Base-by-base conservation (phyloP, 2,113 vertebrate genomes). In the Arizona elegans region DNA sequence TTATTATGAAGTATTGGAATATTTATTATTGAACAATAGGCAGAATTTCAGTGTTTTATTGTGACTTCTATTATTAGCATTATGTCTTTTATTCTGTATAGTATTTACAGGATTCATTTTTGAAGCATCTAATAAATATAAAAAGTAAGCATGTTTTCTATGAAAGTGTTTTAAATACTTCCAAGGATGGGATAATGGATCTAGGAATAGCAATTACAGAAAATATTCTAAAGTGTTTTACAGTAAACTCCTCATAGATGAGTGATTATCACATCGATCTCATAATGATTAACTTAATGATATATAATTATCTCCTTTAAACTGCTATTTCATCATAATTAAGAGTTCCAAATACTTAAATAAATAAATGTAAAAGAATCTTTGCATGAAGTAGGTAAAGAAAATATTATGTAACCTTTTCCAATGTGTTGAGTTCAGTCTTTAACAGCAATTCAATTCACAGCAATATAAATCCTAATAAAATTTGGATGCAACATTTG, bases 201-300 rank as follows among this genome's bases (percentile, higher is more conserved):
- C 3, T 29, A 89, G 38, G 17, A 90, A 90, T 33, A 53, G 70
- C 50, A 92, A 9, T 19, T 47, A 81, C n/a, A 92, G 6, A 3
- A 21, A 96, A 92, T 86, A 89, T 94, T 96, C 55, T 38, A 91
- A 95, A 94, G 53, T 92, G 38, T 88, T 96, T 92, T 95, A 92
- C 88, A 96, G 53, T 26, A 94, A 95, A 95, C 87, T 23, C 95
- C 65, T 93, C 93, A 65, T 91, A 88, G 23, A 94, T 95, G 58
- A 97, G 6, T 92, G 55, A 96, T 96, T 96, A 96, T 95, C 94
- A 89, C 96, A 93, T 95, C 0, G 0, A 91, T 94, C 93, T 95
- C 91, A 86, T 97, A 96, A 95, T 96, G 95, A 96, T 95, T 96
- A 95, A 87, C 92, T 62, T 96, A 97, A 96, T 92, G 87, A 59